Evolutionary conservation across 2,797 vertebrate genomes (phyloP).

Genomic region (Fundulus diaphanus): DNA sequence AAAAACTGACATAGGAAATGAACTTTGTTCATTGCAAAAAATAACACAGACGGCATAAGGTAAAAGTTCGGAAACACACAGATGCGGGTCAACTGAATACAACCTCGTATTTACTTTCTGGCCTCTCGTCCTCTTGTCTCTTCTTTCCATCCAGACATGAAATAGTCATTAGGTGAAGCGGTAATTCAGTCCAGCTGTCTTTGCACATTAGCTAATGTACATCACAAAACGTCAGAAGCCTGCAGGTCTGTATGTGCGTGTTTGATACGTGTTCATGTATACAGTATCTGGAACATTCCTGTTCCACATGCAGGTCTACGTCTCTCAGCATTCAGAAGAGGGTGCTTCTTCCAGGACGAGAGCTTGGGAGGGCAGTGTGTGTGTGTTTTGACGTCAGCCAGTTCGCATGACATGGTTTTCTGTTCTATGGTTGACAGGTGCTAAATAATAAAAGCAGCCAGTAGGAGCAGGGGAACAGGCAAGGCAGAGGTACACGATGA

Average conservation of each 20-base stretch:
- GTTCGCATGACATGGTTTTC: slow-evolving; percentile 61
- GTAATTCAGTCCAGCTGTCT: slow-evolving; percentile 72
- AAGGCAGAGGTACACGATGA: slow-evolving; percentile 29
- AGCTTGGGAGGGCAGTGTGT: background rate
- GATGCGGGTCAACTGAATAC: slow-evolving; percentile 26
- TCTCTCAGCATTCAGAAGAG: slow-evolving; percentile 36
- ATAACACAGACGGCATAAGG: background rate
- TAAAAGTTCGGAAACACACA: background rate
- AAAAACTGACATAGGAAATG: background rate
- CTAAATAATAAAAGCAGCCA: slow-evolving; percentile 76
- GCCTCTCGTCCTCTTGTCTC: slow-evolving; percentile 46
- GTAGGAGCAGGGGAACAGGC: slow-evolving; percentile 45
- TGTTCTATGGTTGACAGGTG: slow-evolving; percentile 65
- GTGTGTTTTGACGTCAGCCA: slow-evolving; percentile 42
- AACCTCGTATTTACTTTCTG: slow-evolving; percentile 42
- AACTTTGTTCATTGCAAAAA: background rate
- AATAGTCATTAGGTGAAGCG: slow-evolving; percentile 76
- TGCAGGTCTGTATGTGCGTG: slow-evolving; percentile 32
- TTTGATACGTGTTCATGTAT: slow-evolving; percentile 46
- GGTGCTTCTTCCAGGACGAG: slow-evolving; percentile 29
- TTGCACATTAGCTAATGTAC: slow-evolving; percentile 75
- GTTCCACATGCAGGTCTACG: slow-evolving; percentile 27
- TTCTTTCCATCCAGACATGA: slow-evolving; percentile 67
- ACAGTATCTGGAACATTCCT: slow-evolving; percentile 39
- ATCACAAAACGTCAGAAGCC: slow-evolving; percentile 51